Evolutionary conservation across 2,797 vertebrate species (phyloP).

Genomic region (Buceros bicornis): DNA sequence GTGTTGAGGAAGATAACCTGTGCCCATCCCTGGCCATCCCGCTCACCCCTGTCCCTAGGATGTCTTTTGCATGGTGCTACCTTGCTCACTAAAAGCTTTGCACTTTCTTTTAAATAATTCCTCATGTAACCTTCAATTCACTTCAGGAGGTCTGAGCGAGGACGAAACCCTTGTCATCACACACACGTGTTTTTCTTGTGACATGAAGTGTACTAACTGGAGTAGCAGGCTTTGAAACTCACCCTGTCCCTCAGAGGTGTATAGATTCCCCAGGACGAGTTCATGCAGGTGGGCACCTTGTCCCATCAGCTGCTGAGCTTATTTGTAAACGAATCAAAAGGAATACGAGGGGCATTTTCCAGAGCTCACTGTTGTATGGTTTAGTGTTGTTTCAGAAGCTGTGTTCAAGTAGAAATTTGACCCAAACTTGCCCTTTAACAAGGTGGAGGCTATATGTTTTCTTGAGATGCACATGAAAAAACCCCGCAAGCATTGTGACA

Average conservation of each 20-base stretch:
- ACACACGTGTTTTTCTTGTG: neutral
- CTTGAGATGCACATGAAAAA: neutral
- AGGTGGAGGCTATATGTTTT: neutral
- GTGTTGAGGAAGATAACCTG: neutral
- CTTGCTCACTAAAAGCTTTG: neutral
- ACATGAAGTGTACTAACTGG: neutral
- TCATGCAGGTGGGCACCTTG: neutral
- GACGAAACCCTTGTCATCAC: neutral
- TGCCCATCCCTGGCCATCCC: neutral
- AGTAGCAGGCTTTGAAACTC: neutral
- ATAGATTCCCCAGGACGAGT: neutral
- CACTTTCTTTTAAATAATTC: neutral
- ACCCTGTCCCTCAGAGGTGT: neutral
- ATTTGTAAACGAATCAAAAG: neutral
- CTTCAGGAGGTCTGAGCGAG: neutral
- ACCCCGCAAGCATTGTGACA: neutral
- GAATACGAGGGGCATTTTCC: neutral
- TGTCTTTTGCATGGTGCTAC: neutral
- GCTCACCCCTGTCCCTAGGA: neutral
- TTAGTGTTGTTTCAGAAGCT: neutral
- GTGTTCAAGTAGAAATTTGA: neutral
- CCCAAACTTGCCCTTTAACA: neutral
- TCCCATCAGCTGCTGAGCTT: neutral
- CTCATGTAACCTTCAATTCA: neutral
- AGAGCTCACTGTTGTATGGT: neutral